Evolutionary conservation across 1,140 invertebrate species (phyloP).

Genomic region (Cotesia vestalis): DNA sequence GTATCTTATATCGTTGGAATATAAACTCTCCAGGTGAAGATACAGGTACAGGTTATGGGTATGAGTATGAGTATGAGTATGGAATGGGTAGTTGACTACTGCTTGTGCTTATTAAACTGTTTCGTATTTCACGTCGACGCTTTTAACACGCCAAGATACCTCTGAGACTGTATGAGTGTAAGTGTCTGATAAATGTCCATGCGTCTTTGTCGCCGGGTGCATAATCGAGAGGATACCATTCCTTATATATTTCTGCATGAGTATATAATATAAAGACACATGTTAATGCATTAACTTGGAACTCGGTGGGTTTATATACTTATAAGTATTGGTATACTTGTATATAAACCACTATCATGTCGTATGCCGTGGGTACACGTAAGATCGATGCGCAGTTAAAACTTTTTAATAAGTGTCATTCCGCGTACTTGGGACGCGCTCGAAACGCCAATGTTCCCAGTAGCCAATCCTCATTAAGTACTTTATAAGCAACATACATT

Average conservation of each 20-base stretch:
- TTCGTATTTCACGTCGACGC: conserved; percentile 51
- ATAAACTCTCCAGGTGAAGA: too few relatives aligned
- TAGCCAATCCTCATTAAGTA: background rate
- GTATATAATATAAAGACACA: too few relatives aligned
- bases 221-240: conserved; percentile 15
- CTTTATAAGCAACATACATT: background rate
- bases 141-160: conserved; percentile 39
- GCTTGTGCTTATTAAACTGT: conserved; percentile 56
- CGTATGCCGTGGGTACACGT: background rate
- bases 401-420: conserved; percentile 54
- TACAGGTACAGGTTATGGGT: too few relatives aligned
- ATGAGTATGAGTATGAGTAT: too few relatives aligned
- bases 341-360: too few relatives aligned
- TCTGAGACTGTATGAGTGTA: background rate
- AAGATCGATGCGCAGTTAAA: conserved; percentile 51
- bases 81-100: conserved; percentile 43
- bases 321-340: too few relatives aligned
- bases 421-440: background rate
- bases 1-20: conserved; percentile 51
- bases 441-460: background rate
- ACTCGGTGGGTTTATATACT: background rate
- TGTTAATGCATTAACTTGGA: conserved; percentile 9
- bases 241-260: background rate
- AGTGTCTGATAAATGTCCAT: conserved; percentile 4
- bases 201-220: background rate